Base-by-base conservation (phyloP, 1,140 invertebrate species). In the Euura lappo region DNA sequence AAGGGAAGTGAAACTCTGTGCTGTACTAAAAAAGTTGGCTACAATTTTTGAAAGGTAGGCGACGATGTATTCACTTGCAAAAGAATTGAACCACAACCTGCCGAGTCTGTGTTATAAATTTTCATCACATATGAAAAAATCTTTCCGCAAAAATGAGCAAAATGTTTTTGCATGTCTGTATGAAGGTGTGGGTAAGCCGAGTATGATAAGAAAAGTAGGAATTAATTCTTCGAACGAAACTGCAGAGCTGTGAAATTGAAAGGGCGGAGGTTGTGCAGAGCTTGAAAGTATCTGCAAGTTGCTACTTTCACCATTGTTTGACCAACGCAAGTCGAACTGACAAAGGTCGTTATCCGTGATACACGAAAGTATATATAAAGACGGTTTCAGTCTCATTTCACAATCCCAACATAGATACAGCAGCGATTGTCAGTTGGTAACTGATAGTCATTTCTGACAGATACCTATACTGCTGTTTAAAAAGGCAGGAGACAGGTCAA, bases 241-340 rank as follows among this genome's bases (percentile, higher is more conserved):
- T 68, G 13, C 44, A 11, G 13, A 64, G 66, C 28, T 5, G 77
- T 79, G 80, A 84, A 83, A 81, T 81, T 79, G 82, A 82, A 83
- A 84, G 80, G 82, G 79, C 81, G 79, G 28, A 28, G 28, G 28
- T 28, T 28, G 28, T 28, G 28, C 76, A 74, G 74, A 72, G 72
- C 74, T 74, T 72, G 67, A 68, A 28, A 28, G 45, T 69, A 67
- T 65, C 64, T n/a, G 67, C 6, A 8, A 68, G 42, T 68, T 44
- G 6, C 44, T 77, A 83, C 85, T 87, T 87, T 87, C 86, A 79
- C 85, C 79, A 87, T 87, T 87, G 85, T 87, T 83, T 76, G 75
- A 78, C 76, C 80, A 80, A 78, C 74, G 66, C 13, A 65, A 67
- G 78, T 72, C 75, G 75, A 74, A 73, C 76, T 74, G 70, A n/a